Base-by-base conservation (phyloP, 2,113 vertebrate species). In the Micronycteris hirsuta region DNA sequence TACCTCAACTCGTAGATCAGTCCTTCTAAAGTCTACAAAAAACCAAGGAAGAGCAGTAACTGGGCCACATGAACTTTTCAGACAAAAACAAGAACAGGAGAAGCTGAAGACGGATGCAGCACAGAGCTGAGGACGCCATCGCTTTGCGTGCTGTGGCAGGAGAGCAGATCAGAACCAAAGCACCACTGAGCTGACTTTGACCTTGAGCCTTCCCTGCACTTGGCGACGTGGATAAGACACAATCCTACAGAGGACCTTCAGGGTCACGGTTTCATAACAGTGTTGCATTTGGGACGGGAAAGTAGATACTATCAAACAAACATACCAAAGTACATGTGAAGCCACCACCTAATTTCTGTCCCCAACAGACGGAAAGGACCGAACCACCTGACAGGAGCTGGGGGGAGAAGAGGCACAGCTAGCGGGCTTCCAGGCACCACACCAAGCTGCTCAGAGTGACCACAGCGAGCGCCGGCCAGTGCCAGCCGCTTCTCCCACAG, bases 391-490 rank as follows among this genome's bases (percentile, higher is more conserved):
- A 56, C 22, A 82, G 73, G 26, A 63, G 36, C 10, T 0, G 0
- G 9, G 22, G 7, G 41, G 2, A 22, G 52, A 7, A 15, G 70
- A 61, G 36, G 61, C 28, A 2, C 54, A 61, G 49, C 22, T 12
- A 5, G 49, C 38, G 43, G 7, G 87, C 41, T 33, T 26, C 71
- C 41, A 19, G 41, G 15, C 2, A 4, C 74, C 4, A 22, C n/a
- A 20, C 49, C 63, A 28, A 2, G n/a, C 3, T n/a, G 33, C 31
- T 86, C 22, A 0, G 28, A 22, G 26, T 5, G n/a, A 54, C 81
- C 38, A 15, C 22, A 16, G 61, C 0, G 3, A 15, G 22, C 33
- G 3, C 1, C 0, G 3, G 4, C 11, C 13, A 17, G 49, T 6
- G 5, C 14, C 33, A 0, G 58, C 12, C 41, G 11, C 36, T 13